Evolutionary conservation across 2,888 invertebrate genomes (phyloP), one percentile per base, ranked within the genome.

Genomic region (Cephus nigrinus): DNA sequence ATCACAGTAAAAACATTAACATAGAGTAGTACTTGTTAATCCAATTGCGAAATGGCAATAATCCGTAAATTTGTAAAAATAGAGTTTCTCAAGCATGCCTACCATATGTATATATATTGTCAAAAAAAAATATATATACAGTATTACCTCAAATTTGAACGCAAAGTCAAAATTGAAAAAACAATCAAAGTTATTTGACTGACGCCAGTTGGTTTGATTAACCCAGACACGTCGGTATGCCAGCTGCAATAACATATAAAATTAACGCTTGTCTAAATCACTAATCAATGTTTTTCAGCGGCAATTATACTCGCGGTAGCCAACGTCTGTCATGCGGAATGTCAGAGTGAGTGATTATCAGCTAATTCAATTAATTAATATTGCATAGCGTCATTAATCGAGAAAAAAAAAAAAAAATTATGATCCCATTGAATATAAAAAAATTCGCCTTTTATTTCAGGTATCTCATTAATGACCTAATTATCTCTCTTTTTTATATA

Each of bases 281-380:
- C 34, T 84, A 78, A 81, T 82, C 81, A 75, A 82, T 87, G 82
- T 81, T 89, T 91, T 89, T 84, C 89, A 91, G 91, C 88, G 87
- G 87, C 88, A 86, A 88, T 90, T 87, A 84, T 90, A 85, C 88
- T 91, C 81, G 88, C 90, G 82, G 86, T 90, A 85, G 88, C 87
- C 86, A 88, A 85, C 85, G 84, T 88, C 88, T 90, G 91, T 85
- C 87, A 85, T 82, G 90, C 90, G 80, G 91, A 91, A 83, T 91
- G 91, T 85, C 91, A 91, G 84, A 91, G 91, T 91, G 83, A 91
- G 91, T 91, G 82, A 85, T 82, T 33, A 55, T 55, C 23, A 55
- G 55, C 55, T 55, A 55, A 23, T 55, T 55, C 23, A 55, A 55
- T 55, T 55, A 55, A 23, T 55, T 55, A 55, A 23, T 55, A 55